Percentiles rank a stretch among this genome's conserved stretches.
Conservation (phyloP, 2,113 vertebrate genomes). For the Xerus inauris region DNA sequence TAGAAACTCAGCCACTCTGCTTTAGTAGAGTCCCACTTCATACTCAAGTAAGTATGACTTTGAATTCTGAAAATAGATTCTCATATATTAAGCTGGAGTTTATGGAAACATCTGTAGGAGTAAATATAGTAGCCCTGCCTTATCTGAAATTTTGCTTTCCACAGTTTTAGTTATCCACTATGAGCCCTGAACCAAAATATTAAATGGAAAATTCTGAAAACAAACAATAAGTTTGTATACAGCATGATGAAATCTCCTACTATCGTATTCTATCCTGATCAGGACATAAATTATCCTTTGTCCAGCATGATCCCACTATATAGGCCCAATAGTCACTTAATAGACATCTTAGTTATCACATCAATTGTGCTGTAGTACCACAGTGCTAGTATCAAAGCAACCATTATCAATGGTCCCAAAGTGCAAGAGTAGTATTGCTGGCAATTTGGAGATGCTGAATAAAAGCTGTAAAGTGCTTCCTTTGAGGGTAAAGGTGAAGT, state of each 20-base stretch:
- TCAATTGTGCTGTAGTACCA: neutral
- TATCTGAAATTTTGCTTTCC: neutral
- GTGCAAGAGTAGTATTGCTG: neutral
- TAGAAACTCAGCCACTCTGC: neutral
- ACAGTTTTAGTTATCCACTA: neutral
- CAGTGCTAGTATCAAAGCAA: neutral
- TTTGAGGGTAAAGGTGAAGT: neutral
- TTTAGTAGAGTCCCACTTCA: neutral
- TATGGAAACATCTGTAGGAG: neutral
- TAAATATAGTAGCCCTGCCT: neutral
- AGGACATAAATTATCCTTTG: neutral
- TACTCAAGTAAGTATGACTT: neutral
- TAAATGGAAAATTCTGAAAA: neutral
- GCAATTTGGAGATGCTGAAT: no score
- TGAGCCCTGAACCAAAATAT: neutral
- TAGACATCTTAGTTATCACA: neutral
- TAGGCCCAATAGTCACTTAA: neutral
- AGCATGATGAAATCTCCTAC: neutral
- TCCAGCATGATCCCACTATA: neutral
- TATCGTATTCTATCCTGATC: neutral
- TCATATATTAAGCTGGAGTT: neutral
- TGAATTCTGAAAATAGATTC: neutral
- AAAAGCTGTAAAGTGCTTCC: neutral
- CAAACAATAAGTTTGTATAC: neutral
- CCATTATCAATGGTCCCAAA: neutral